phyloP scores from a whole-genome alignment of 2,888 invertebrate genomes.

The Dexiosoma caninum region DNA sequence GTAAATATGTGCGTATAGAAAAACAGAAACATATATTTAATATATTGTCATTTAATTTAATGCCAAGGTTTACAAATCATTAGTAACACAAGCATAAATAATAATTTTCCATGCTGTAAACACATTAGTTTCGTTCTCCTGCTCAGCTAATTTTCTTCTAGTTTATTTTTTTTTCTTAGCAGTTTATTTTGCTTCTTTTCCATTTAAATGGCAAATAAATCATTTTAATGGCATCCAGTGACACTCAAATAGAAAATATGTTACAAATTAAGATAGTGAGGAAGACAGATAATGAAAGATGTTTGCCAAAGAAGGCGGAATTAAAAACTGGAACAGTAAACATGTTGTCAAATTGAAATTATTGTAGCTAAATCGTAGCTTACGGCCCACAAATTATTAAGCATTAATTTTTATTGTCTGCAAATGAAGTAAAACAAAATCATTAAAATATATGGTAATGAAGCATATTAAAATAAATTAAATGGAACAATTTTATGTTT shows the following conservation, averaged over 20 bases:
- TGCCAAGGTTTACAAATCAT: slow-evolving; percentile 63
- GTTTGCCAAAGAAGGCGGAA: slow-evolving; percentile 16
- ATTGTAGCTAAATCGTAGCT: not conserved
- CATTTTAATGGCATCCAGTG: slow-evolving; percentile 55
- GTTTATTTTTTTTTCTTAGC: not conserved
- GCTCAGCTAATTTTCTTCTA: not conserved
- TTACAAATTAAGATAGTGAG: not conserved
- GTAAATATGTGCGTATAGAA: not conserved
- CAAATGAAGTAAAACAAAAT: slow-evolving; percentile 25
- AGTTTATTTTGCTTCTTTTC: not conserved
- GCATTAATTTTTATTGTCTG: slow-evolving; percentile 47
- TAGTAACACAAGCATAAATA: slow-evolving; percentile 62
- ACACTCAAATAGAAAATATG: slow-evolving; percentile 10
- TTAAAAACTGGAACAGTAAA: not conserved
- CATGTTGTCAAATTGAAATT: slow-evolving; percentile 1
- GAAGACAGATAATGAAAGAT: slow-evolving; percentile 21
- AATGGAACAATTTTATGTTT: not conserved
- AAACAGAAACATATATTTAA: slow-evolving; percentile 44
- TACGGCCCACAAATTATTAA: slow-evolving; percentile 43
- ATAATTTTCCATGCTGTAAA: slow-evolving; percentile 47
- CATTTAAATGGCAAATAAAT: slow-evolving; percentile 53
- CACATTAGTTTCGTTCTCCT: slow-evolving; percentile 14
- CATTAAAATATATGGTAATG: slow-evolving; percentile 28
- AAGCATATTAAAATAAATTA: slow-evolving; percentile 19
- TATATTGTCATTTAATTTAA: slow-evolving; percentile 61